phyloP scores from a whole-genome alignment of 2,888 invertebrate genomes.

The Cryptocephalus moraei region DNA sequence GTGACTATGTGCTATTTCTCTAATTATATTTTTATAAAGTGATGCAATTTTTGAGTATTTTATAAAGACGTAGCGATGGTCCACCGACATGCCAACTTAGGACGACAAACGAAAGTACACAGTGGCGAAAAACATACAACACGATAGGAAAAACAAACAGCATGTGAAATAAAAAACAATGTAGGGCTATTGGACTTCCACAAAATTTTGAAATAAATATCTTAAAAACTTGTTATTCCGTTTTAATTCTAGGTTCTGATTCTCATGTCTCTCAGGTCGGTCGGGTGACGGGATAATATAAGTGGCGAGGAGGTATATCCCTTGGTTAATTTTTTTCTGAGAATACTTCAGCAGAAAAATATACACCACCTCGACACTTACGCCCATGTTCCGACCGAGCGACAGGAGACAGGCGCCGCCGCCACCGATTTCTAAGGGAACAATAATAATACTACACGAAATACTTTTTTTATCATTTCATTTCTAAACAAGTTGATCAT shows the following conservation, averaged over 20 bases:
- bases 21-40: slow-evolving; percentile 32
- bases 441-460: no score
- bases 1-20: slow-evolving; percentile 31
- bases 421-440: no score
- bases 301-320: no score
- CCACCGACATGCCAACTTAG: slow-evolving; percentile 23
- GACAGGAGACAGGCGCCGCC: no score
- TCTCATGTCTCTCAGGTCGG: not conserved
- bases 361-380: no score
- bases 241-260: not conserved
- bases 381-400: no score
- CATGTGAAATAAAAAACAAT: slow-evolving; percentile 35
- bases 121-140: not conserved
- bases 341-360: no score
- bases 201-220: slow-evolving; percentile 41
- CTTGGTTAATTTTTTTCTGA: no score
- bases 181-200: slow-evolving; percentile 43
- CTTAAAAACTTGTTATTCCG: slow-evolving; percentile 26
- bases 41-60: slow-evolving; percentile 24
- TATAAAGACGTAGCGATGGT: slow-evolving; percentile 34
- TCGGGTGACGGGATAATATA: no score
- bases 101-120: slow-evolving; percentile 12
- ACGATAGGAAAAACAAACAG: slow-evolving; percentile 28
- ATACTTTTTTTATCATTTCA: no score
- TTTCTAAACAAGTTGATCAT: no score